Conservation (phyloP, 2,797 vertebrate genomes). For the Myoxocephalus aenaeus region DNA sequence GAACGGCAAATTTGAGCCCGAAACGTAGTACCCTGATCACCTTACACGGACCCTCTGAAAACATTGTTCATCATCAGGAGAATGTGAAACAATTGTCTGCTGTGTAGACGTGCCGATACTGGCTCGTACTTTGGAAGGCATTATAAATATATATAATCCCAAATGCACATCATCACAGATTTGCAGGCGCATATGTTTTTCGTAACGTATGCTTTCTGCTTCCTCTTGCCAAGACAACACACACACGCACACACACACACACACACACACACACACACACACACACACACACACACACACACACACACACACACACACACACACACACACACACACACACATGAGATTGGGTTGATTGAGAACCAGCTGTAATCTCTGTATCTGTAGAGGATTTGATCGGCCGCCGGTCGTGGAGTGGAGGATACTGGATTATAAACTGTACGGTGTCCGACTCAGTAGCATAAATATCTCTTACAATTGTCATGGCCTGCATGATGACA, state of each 20-base stretch:
- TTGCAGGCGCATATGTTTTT: not conserved
- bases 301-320: not conserved
- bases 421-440: slow-evolving; percentile 52
- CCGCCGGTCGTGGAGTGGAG: slow-evolving; percentile 38
- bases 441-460: slow-evolving; percentile 11
- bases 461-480: slow-evolving; percentile 14
- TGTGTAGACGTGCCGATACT: not conserved
- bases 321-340: not conserved
- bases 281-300: not conserved
- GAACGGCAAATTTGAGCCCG: slow-evolving; percentile 28
- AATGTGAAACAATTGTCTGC: not conserved
- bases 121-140: not conserved
- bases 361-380: slow-evolving; percentile 58
- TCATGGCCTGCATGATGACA: not conserved
- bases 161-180: not conserved
- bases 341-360: slow-evolving; percentile 44
- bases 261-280: not conserved
- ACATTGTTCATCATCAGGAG: not conserved
- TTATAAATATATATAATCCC: not conserved
- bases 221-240: no score
- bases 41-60: not conserved
- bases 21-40: slow-evolving; percentile 19
- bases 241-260: not conserved
- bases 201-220: not conserved
- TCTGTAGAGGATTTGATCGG: slow-evolving; percentile 53